Base-by-base conservation (phyloP, 2,797 vertebrate genomes). In the Distichodus sexfasciatus region DNA sequence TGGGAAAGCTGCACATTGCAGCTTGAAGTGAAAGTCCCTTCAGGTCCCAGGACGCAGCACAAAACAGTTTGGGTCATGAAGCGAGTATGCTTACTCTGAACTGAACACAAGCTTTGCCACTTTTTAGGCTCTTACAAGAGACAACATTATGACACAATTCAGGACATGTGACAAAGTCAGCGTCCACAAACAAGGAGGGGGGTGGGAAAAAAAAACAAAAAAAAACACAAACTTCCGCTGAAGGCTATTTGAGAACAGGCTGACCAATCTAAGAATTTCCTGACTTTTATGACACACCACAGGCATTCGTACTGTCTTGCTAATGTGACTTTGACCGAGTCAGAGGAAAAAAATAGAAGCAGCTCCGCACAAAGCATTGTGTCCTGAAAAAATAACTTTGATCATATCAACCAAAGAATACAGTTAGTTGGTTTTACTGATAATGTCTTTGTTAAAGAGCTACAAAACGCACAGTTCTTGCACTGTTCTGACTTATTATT, bases 1-100 rank as follows among this genome's bases (percentile, higher is more conserved):
- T 61, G 48, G 59, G 70, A 75, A 66, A 46, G 31, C 36, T 29
- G 31, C 23, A 55, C 6, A 21, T 5, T 23, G 15, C 3, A 43
- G 55, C 55, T 23, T 8, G 10, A 60, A 2, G 36, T 29, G 7
- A 26, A 48, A 31, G 31, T 35, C 29, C 60, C 51, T 29, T 9
- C 14, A 9, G 29, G 21, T 41, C 43, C 51, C 15, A 19, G 3
- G 15, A 14, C 4, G 0, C 1, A 24, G 14, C 6, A n/a, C n/a
- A n/a, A n/a, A n/a, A n/a, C n/a, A n/a, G n/a, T n/a, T n/a, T n/a
- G n/a, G n/a, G n/a, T n/a, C n/a, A n/a, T n/a, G n/a, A n/a, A n/a
- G n/a, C n/a, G n/a, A n/a, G n/a, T n/a, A n/a, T n/a, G n/a, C n/a
- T n/a, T n/a, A n/a, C n/a, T n/a, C n/a, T n/a, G n/a, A n/a, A n/a